A percentile compares a stretch with the other conserved stretches of the same genome.
phyloP scores from a whole-genome alignment of 1,140 invertebrate genomes.

The Chlorops oryzae region DNA sequence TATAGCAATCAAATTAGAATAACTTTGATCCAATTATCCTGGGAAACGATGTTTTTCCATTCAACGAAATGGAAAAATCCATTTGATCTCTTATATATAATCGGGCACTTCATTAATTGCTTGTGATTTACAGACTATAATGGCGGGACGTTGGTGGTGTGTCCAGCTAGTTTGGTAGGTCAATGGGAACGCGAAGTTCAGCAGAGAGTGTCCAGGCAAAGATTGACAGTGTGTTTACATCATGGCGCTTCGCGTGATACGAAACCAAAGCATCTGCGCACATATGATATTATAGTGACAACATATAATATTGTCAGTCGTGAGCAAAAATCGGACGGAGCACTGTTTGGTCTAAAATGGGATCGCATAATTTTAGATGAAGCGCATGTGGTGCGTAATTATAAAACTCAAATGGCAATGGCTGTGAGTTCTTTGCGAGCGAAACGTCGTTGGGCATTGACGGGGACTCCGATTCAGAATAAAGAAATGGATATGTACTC shows the following conservation, averaged over 20 bases:
- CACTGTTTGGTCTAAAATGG: constrained; percentile 56
- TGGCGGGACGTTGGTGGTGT: constrained; percentile 79
- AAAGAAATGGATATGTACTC: constrained; percentile 84
- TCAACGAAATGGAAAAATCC: too few relatives aligned
- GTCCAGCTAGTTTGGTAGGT: constrained; percentile 73
- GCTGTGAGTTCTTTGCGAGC: constrained; percentile 62
- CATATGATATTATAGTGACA: constrained; percentile 68
- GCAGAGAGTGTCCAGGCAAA: constrained; percentile 56
- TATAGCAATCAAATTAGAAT: too few relatives aligned
- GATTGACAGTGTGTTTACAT: constrained; percentile 64
- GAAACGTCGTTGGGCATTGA: constrained; percentile 73
- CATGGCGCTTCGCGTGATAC: constrained; percentile 73
- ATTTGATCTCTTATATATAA: too few relatives aligned
- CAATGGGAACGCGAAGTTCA: constrained; percentile 85
- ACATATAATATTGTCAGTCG: constrained; percentile 63
- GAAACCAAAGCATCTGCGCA: constrained; percentile 57
- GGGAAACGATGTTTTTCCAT: too few relatives aligned
- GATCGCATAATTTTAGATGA: constrained; percentile 86
- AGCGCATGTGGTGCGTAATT: constrained; percentile 85
- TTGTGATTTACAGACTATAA: constrained; percentile 44
- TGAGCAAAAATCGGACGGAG: constrained; percentile 49
- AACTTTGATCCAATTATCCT: too few relatives aligned
- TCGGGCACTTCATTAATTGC: neutral
- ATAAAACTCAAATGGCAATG: constrained; percentile 66
- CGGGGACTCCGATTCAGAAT: constrained; percentile 94